These are phyloP conservation scores for Cremastinae sp. DNA, from an alignment of 2,888 invertebrate species.

Conservation along the genomic window DNA sequence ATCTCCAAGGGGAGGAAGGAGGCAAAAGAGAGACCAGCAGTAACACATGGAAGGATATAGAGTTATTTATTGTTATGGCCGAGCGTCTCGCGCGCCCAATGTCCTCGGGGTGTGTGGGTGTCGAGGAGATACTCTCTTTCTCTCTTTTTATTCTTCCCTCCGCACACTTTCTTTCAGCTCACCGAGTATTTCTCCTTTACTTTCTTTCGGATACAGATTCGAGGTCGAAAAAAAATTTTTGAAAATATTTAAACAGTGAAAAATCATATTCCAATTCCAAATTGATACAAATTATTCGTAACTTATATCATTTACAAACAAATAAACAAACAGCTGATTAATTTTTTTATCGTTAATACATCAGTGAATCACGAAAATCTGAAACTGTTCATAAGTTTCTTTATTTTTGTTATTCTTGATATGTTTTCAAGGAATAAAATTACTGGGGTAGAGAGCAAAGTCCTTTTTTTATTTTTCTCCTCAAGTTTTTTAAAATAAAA, in stretches of 20 bases:
- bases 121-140: slow-evolving; percentile 67
- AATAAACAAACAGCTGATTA: too few species aligned
- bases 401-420: too few species aligned
- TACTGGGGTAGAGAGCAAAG: too few species aligned
- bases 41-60: slow-evolving; percentile 78
- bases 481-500: too few species aligned
- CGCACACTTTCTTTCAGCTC: slow-evolving; percentile 56
- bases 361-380: too few species aligned
- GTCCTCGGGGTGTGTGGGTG: slow-evolving; percentile 75
- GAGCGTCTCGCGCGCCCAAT: slow-evolving; percentile 65
- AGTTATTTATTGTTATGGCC: slow-evolving; percentile 79
- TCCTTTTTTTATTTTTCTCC: too few species aligned
- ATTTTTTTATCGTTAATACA: too few species aligned
- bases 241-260: slow-evolving; percentile 67
- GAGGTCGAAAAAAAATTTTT: slow-evolving; percentile 62
- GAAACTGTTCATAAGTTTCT: too few species aligned
- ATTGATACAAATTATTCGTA: too few species aligned
- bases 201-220: slow-evolving; percentile 71
- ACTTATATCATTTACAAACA: too few species aligned
- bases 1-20: slow-evolving; percentile 64
- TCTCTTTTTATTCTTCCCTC: slow-evolving; percentile 62
- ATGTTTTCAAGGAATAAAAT: too few species aligned
- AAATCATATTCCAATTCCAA: too few species aligned
- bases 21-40: slow-evolving; percentile 62
- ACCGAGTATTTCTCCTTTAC: slow-evolving; percentile 25